Conservation (phyloP, 2,797 vertebrate species). For the Brotula barbata region DNA sequence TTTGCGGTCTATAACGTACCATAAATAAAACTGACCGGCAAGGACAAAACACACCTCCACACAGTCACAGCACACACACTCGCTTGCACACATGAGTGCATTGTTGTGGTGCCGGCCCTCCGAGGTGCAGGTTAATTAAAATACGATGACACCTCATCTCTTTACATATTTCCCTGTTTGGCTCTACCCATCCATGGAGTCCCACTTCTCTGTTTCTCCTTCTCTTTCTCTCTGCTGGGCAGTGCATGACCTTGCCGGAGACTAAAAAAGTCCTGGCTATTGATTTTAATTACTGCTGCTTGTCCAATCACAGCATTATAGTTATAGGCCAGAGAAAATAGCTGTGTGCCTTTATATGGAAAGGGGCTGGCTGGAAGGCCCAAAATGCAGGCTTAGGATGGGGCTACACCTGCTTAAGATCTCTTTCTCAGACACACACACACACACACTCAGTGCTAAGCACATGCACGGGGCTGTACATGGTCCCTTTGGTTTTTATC, state of each 20-base stretch:
- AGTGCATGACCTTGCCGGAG: slow-evolving; percentile 89
- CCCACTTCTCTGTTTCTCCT: slow-evolving; percentile 69
- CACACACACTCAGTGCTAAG: slow-evolving; percentile 42
- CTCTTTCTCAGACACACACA: slow-evolving; percentile 15
- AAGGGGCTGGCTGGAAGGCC: slow-evolving; percentile 35
- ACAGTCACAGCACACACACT: slow-evolving; percentile 18
- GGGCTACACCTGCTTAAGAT: slow-evolving; percentile 33
- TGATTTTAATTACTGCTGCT: slow-evolving; percentile 97
- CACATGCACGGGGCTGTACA: slow-evolving; percentile 50
- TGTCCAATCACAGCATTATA: slow-evolving; percentile 84
- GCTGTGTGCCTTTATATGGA: slow-evolving; percentile 65
- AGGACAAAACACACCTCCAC: slow-evolving; percentile 55
- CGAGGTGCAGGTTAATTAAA: slow-evolving; percentile 82
- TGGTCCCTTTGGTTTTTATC: slow-evolving; percentile 66
- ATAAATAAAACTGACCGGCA: slow-evolving; percentile 38
- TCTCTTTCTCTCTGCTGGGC: slow-evolving; percentile 45
- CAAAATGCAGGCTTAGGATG: slow-evolving; percentile 1
- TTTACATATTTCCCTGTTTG: slow-evolving; percentile 81
- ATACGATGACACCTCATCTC: slow-evolving; percentile 83
- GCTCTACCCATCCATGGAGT: slow-evolving; percentile 79
- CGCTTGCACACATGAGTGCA: slow-evolving; percentile 34
- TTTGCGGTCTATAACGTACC: too few relatives aligned
- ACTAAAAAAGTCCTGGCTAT: slow-evolving; percentile 88
- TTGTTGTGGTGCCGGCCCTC: slow-evolving; percentile 58
- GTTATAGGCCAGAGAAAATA: slow-evolving; percentile 81